Conservation (phyloP, 2,797 vertebrate species). For the Dermochelys coriacea region DNA sequence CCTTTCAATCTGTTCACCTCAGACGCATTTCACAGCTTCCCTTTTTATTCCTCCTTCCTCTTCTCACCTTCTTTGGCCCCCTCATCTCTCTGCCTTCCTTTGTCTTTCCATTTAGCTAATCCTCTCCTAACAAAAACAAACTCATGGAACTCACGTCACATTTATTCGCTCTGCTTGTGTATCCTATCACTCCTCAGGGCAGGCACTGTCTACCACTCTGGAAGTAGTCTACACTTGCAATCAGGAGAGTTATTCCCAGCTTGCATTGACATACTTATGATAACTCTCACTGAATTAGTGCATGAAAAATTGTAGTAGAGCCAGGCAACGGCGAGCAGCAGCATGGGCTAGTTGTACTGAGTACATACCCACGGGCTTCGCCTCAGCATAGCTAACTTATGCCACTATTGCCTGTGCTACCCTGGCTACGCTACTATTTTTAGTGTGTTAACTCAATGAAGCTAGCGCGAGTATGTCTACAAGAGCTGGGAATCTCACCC, state of each 20-base stretch:
- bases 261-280: background rate
- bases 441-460: background rate
- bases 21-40: background rate
- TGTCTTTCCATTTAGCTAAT: too few relatives aligned
- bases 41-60: background rate
- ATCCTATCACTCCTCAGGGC: background rate
- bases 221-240: background rate
- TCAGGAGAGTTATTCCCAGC: background rate
- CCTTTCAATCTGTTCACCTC: background rate
- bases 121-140: too few relatives aligned
- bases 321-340: background rate
- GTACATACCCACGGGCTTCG: too few relatives aligned
- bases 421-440: background rate
- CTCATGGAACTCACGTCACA: too few relatives aligned
- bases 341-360: background rate
- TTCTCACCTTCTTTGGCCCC: too few relatives aligned
- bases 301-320: background rate
- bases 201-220: background rate
- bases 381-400: background rate
- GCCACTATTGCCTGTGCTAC: background rate
- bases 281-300: background rate
- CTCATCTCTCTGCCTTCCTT: too few relatives aligned
- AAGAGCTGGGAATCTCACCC: background rate
- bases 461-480: background rate
- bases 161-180: too few relatives aligned